phyloP scores from a whole-genome alignment of 2,113 vertebrate genomes.

The Ciconia maguari region DNA sequence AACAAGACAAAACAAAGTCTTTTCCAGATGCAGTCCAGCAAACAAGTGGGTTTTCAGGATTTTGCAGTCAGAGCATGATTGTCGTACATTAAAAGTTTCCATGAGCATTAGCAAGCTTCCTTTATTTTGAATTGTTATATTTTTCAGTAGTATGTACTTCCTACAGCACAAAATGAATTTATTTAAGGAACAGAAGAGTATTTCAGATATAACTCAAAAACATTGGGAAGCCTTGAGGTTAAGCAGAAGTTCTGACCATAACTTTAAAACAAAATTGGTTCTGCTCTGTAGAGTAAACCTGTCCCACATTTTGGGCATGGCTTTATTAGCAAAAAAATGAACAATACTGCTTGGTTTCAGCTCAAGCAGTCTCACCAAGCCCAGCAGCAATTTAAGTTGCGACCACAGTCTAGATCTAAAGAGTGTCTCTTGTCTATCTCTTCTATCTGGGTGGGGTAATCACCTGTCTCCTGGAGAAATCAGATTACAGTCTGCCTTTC shows the following conservation, averaged over 20 bases:
- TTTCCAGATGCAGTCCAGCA: not conserved
- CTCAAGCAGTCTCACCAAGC: not conserved
- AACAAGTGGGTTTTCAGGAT: not conserved
- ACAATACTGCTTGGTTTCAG: not conserved
- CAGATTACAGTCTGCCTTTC: not conserved
- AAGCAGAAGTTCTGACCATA: not conserved
- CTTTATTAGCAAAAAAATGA: slow-evolving; percentile 39
- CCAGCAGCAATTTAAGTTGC: slow-evolving; percentile 23
- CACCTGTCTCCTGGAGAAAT: slow-evolving; percentile 1
- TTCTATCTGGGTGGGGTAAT: slow-evolving; percentile 15
- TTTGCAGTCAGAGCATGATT: not conserved
- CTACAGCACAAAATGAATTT: not conserved
- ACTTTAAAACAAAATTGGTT: not conserved
- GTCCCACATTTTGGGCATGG: not conserved
- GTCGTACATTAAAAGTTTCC: not conserved
- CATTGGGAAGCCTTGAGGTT: not conserved
- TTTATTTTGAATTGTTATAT: not conserved
- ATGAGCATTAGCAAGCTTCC: not conserved
- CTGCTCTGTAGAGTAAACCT: not conserved
- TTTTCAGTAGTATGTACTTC: not conserved
- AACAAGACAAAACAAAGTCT: not conserved
- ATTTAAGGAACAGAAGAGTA: not conserved
- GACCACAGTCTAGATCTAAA: slow-evolving; percentile 37
- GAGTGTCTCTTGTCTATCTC: not conserved
- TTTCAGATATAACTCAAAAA: not conserved